Percentiles rank a stretch among this genome's conserved stretches.
Conservation (phyloP, 2,797 vertebrate genomes). For the Ctenopoma multispine region DNA sequence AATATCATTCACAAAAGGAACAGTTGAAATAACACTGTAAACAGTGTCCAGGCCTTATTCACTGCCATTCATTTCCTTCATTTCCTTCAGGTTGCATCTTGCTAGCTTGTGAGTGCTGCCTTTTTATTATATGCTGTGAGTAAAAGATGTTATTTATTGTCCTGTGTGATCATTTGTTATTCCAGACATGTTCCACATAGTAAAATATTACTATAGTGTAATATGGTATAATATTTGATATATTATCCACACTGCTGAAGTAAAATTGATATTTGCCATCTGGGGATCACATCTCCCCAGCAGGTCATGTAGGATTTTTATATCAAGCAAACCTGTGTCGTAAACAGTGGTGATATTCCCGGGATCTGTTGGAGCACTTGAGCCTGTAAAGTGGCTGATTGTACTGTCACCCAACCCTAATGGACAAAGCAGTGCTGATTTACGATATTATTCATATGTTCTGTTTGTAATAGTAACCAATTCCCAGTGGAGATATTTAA, state of each 20-base stretch:
- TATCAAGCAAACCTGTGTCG: conserved; percentile 20
- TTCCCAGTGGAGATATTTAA: conserved; percentile 20
- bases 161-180: conserved; percentile 55
- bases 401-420: conserved; percentile 6
- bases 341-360: conserved; percentile 28
- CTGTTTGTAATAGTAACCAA: conserved; percentile 2
- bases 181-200: conserved; percentile 49
- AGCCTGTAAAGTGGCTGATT: conserved; percentile 40
- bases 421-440: conserved; percentile 23
- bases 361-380: conserved; percentile 28
- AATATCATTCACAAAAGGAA: neutral
- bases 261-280: conserved; percentile 35
- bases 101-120: conserved; percentile 13
- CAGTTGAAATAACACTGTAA: conserved; percentile 27
- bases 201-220: conserved; percentile 43
- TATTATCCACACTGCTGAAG: conserved; percentile 26
- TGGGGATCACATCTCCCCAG: conserved; percentile 29
- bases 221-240: conserved; percentile 51
- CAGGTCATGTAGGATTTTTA: conserved; percentile 41
- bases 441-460: conserved; percentile 1
- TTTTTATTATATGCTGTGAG: conserved; percentile 41
- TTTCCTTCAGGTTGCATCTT: conserved; percentile 47
- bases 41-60: conserved; percentile 34
- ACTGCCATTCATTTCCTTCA: neutral
- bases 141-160: conserved; percentile 61